Base-by-base conservation (phyloP, 2,797 vertebrate genomes). In the Morelia viridis region DNA sequence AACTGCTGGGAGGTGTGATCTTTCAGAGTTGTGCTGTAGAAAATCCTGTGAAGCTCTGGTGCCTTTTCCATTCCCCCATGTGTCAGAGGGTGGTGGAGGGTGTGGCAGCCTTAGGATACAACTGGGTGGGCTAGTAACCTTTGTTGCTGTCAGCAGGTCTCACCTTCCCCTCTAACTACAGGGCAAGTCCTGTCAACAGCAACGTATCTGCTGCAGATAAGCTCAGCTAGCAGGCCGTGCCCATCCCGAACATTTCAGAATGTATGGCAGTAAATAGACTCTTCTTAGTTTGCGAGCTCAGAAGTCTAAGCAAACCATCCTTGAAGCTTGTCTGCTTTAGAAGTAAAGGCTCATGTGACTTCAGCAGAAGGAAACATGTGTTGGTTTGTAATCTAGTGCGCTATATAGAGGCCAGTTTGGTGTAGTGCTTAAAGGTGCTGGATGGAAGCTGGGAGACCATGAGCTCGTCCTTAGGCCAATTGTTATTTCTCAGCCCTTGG, bases 181-280 rank as follows among this genome's bases (percentile, higher is more conserved):
- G 84, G 91, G 88, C 92, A 87, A 56, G 88, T 71, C 41, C 64
- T 83, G 89, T 90, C 92, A 90, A 84, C 64, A 71, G 17, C 46
- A 3, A 6, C 15, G 57, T 61, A 56, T 85, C 9, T 64, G 7
- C 60, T 86, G 62, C 46, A 35, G 8, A 31, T 11, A 31, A 64
- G 46, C 28, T 85, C 91, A n/a, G 62, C 91, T 64, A 61, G 58
- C 28, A 31, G 24, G 57, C 56, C 56, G 13, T 56, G 5, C 56
- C 85, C 92, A 26, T 91, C 68, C 35, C 58, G 35, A 56, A 53
- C 87, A 57, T 57, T 60, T 57, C n/a, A n/a, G 87, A 22, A 58
- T 46, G 76, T 31, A n/a, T 50, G 57, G 50, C 85, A 58, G 31
- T 56, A 68, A 35, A 46, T 46, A 28, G 1, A 71, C 1, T 46